phyloP scores from a whole-genome alignment of 2,797 vertebrate genomes.

The Hippoglossus hippoglossus region DNA sequence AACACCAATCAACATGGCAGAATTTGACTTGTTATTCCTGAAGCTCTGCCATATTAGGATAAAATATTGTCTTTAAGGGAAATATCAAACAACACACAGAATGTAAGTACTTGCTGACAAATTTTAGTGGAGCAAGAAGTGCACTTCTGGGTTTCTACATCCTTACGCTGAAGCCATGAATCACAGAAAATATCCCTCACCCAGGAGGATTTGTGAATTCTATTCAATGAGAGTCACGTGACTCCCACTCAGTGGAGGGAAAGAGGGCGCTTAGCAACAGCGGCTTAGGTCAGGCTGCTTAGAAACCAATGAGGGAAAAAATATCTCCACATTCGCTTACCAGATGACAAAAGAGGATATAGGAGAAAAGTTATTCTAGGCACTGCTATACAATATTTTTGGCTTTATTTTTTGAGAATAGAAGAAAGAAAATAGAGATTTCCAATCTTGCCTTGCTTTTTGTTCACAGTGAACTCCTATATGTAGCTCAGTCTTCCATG shows the following conservation, averaged over 20 bases:
- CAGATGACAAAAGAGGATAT: constrained; percentile 41
- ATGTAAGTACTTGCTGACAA: not conserved
- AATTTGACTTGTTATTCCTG: constrained; percentile 9
- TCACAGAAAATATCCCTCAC: constrained; percentile 51
- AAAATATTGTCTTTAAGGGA: not conserved
- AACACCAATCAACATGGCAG: constrained; percentile 1
- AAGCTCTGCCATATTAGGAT: not conserved
- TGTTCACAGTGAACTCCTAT: constrained; percentile 9
- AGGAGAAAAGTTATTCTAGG: constrained; percentile 18
- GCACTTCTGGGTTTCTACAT: constrained; percentile 1
- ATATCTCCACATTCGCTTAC: constrained; percentile 45
- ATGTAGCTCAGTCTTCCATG: constrained; percentile 2
- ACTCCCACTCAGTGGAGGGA: constrained; percentile 65
- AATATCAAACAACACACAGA: constrained; percentile 10
- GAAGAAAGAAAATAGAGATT: not conserved
- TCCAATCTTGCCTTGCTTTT: constrained; percentile 12
- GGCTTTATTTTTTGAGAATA: not conserved
- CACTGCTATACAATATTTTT: not conserved
- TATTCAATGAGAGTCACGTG: constrained; percentile 67
- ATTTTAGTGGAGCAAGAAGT: constrained; percentile 15
- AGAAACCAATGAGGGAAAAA: constrained; percentile 58
- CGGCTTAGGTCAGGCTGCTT: constrained; percentile 61
- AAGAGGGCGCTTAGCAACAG: constrained; percentile 76
- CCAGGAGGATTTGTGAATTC: constrained; percentile 63
- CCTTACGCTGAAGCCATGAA: constrained; percentile 34